These are phyloP conservation scores for Microcebus ravelobensis DNA, from an alignment of 2,113 vertebrate species.

Conservation along the genomic window DNA sequence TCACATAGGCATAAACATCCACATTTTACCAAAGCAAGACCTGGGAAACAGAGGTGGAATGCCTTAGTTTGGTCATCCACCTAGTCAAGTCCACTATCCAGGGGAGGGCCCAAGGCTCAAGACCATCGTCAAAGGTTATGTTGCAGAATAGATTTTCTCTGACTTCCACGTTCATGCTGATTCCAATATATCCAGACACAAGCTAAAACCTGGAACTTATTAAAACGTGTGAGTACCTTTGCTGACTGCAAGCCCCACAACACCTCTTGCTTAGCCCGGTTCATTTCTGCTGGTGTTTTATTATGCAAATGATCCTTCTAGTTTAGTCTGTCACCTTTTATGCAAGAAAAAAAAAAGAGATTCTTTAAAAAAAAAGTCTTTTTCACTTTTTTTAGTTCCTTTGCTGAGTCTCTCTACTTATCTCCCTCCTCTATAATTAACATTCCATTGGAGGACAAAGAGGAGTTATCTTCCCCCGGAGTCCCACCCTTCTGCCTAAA, in stretches of 20 bases:
- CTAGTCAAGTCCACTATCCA: background rate
- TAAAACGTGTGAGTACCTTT: background rate
- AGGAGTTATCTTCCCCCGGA: background rate
- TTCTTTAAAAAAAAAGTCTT: background rate
- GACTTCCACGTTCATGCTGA: background rate
- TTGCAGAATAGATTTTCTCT: background rate
- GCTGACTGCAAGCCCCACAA: background rate
- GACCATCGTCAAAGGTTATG: background rate
- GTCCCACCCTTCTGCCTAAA: background rate
- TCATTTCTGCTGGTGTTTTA: conserved; percentile 20
- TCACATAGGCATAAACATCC: too few relatives aligned
- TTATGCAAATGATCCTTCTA: conserved; percentile 35
- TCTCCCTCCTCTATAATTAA: background rate
- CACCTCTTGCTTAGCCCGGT: background rate
- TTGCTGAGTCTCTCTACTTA: background rate
- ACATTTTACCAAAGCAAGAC: background rate
- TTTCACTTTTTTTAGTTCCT: background rate
- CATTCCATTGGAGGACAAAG: background rate
- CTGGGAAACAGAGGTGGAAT: background rate
- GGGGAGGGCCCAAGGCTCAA: background rate
- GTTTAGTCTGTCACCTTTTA: conserved; percentile 50
- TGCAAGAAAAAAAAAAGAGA: conserved; percentile 1
- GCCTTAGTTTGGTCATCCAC: background rate
- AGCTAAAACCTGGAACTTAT: background rate
- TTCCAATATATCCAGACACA: background rate